A percentile compares a stretch with the other conserved stretches of the same genome.
Evolutionary conservation across 2,113 vertebrate genomes (phyloP).

Genomic region (Ciconia maguari): DNA sequence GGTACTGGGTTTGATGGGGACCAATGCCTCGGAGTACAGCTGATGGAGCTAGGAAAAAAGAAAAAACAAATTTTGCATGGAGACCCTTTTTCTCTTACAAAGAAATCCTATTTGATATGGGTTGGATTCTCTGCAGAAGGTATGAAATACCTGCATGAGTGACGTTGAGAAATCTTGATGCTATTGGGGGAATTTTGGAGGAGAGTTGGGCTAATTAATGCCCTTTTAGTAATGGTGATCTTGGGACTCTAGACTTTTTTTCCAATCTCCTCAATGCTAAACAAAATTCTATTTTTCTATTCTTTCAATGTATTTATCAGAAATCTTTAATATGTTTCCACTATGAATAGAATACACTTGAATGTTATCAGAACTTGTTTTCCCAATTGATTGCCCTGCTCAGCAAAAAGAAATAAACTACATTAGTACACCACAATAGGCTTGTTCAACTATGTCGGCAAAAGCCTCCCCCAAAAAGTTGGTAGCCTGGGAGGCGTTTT

Average conservation of each 20-base stretch:
- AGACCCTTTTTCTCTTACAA: constrained; percentile 86
- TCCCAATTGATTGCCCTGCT: background rate
- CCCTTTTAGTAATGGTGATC: background rate
- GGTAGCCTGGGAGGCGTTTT: background rate
- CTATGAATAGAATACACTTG: background rate
- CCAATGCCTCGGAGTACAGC: constrained; percentile 89
- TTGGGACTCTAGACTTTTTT: background rate
- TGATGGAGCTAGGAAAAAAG: constrained; percentile 83
- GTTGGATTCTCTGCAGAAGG: constrained; percentile 94
- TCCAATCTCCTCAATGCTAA: background rate
- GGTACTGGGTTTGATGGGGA: constrained; percentile 92
- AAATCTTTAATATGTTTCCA: background rate
- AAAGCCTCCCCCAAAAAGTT: rapidly evolving
- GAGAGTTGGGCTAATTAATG: background rate
- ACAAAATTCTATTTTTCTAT: background rate
- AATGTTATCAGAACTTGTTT: background rate
- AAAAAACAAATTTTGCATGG: constrained; percentile 81
- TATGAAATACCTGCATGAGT: constrained; percentile 3
- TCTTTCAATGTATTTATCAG: background rate
- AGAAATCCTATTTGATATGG: constrained; percentile 86
- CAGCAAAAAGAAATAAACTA: background rate
- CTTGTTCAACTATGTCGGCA: background rate
- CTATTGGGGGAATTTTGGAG: background rate
- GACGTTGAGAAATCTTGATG: rapidly evolving
- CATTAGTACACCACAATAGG: background rate